A percentile compares a stretch with the other conserved stretches of the same genome.
Conservation (phyloP, 1,140 invertebrate species). For the Drosophila truncata region DNA sequence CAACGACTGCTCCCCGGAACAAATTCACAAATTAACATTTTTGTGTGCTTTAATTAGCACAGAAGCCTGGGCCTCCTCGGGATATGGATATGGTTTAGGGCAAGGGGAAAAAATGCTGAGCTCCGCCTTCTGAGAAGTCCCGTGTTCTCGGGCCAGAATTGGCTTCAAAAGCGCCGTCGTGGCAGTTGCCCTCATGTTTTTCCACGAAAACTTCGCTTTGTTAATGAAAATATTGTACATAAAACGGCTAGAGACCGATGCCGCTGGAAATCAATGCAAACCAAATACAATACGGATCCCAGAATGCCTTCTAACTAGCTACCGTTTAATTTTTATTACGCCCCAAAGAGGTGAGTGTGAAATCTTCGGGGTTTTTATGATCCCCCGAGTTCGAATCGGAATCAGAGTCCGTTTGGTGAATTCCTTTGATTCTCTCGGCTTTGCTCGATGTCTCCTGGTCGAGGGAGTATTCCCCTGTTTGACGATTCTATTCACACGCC, state of each 20-base stretch:
- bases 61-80: conserved; percentile 25
- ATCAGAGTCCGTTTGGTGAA: conserved; percentile 28
- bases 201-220: conserved; percentile 71
- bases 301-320: conserved; percentile 78
- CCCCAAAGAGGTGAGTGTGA: conserved; percentile 67
- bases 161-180: conserved; percentile 71
- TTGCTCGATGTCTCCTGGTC: conserved; percentile 3
- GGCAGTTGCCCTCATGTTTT: conserved; percentile 43
- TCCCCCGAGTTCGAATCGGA: conserved; percentile 13
- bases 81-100: conserved; percentile 4
- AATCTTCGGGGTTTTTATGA: conserved; percentile 75
- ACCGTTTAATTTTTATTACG: conserved; percentile 83
- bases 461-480: conserved; percentile 52
- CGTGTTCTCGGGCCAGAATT: background rate
- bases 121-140: conserved; percentile 45
- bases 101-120: conserved; percentile 2
- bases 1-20: conserved; percentile 48
- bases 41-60: conserved; percentile 66
- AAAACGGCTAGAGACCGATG: conserved; percentile 46
- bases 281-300: conserved; percentile 47
- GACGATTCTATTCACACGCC: conserved; percentile 80
- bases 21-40: conserved; percentile 66
- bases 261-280: conserved; percentile 64
- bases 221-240: conserved; percentile 70
- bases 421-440: conserved; percentile 62